A percentile compares a stretch with the other conserved stretches of the same genome.
Evolutionary conservation across 2,113 vertebrate genomes (phyloP).

Genomic region (Coryphaenoides rupestris): DNA sequence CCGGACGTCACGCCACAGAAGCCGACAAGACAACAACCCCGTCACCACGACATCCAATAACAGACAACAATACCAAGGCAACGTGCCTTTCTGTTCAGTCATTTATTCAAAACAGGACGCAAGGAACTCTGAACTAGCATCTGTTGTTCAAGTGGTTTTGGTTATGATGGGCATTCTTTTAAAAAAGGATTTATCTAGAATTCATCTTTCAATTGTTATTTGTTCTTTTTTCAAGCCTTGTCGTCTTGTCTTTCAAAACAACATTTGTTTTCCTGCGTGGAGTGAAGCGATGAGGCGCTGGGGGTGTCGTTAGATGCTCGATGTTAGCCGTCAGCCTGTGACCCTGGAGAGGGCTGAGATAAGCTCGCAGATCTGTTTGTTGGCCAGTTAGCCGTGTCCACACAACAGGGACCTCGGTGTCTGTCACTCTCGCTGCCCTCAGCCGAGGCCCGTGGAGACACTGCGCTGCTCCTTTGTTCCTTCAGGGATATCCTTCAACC

Average conservation of each 20-base stretch:
- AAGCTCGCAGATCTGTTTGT: conserved; percentile 30
- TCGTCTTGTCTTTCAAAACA: conserved; percentile 26
- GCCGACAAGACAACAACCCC: no score
- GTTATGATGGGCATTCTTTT: conserved; percentile 2
- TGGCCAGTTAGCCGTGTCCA: conserved; percentile 45
- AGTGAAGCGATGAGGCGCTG: conserved; percentile 27
- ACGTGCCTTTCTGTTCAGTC: conserved; percentile 16
- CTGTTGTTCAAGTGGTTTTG: conserved; percentile 10
- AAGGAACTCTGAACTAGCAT: conserved; percentile 14
- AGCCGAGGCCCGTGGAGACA: conserved; percentile 14
- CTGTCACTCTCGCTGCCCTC: conserved; percentile 37
- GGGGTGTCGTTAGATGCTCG: conserved; percentile 37
- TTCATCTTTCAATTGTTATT: no score
- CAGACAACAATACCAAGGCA: conserved; percentile 50
- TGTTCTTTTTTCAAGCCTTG: neutral
- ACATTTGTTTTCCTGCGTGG: conserved; percentile 38
- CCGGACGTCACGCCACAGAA: no score
- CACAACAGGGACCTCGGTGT: conserved; percentile 67
- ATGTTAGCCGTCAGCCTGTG: conserved; percentile 44
- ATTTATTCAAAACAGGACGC: conserved; percentile 18
- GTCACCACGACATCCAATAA: conserved; percentile 50
- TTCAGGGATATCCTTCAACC: no score
- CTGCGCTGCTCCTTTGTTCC: no score
- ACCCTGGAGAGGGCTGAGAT: conserved; percentile 68
- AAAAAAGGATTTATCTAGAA: conserved; percentile 12